Evolutionary conservation across 2,113 vertebrate genomes (phyloP).

Genomic region (Actinemys pallida): DNA sequence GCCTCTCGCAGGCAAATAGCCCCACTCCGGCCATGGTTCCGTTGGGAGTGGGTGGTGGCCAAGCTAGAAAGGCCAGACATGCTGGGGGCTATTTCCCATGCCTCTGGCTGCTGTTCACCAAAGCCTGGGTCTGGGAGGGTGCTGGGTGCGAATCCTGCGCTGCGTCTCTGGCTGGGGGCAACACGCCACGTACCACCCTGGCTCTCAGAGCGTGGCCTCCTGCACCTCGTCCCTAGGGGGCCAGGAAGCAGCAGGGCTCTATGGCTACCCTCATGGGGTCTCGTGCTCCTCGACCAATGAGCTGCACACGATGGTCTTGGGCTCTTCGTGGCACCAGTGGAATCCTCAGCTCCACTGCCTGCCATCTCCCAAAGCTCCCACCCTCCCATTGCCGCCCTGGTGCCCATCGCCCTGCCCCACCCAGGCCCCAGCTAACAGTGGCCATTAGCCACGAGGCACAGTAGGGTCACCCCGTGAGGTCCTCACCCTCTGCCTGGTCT

Average conservation of each 20-base stretch:
- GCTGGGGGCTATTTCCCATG: not conserved
- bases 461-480: not conserved
- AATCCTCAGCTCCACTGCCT: not conserved
- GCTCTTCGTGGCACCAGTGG: not conserved
- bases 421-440: not conserved
- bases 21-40: fast-evolving
- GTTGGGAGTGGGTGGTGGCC: not conserved
- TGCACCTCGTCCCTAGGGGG: no score
- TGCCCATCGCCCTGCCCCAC: not conserved
- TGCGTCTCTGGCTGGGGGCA: not conserved
- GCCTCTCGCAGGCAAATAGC: not conserved
- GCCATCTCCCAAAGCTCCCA: not conserved
- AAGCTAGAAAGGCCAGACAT: not conserved
- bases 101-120: not conserved
- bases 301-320: not conserved
- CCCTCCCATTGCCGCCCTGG: not conserved
- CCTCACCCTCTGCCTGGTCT: not conserved
- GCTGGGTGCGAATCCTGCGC: not conserved
- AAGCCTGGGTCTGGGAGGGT: not conserved
- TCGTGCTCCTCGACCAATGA: not conserved
- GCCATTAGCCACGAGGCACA: not conserved
- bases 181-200: not conserved
- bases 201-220: not conserved
- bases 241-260: no score
- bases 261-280: not conserved